These are phyloP conservation scores for Verasper variegatus DNA, from an alignment of 2,113 vertebrate species.

Conservation along the genomic window DNA sequence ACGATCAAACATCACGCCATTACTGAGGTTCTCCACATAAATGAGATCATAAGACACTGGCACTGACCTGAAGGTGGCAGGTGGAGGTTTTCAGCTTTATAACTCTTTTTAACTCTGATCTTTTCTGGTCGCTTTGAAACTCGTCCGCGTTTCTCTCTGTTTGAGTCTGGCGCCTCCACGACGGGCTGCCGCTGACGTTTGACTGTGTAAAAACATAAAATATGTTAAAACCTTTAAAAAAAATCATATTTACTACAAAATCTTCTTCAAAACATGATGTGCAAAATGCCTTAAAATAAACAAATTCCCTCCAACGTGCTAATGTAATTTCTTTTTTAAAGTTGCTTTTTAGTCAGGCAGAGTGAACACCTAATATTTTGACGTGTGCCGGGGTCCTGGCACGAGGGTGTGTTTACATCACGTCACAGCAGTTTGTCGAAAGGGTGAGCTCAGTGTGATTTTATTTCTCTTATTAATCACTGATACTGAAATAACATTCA, in stretches of 20 bases:
- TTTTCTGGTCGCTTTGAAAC: not conserved
- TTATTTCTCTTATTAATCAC: conserved; percentile 24
- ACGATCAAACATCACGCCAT: not conserved
- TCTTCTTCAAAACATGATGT: accelerated
- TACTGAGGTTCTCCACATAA: not conserved
- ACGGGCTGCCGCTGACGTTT: conserved; percentile 15
- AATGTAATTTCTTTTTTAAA: not conserved
- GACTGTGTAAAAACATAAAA: conserved; percentile 2
- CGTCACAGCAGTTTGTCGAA: conserved; percentile 60
- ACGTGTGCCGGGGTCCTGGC: conserved; percentile 49
- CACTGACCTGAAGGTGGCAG: conserved; percentile 3
- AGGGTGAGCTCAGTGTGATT: conserved; percentile 53
- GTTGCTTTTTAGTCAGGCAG: conserved; percentile 23
- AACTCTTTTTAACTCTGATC: not conserved
- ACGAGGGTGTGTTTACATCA: conserved; percentile 71
- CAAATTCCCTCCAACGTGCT: accelerated
- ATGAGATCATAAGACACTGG: not conserved
- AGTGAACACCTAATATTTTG: conserved; percentile 44
- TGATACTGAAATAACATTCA: not conserved
- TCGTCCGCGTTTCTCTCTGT: not conserved
- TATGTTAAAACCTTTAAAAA: accelerated
- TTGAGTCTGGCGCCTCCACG: conserved; percentile 66
- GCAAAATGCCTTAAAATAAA: accelerated
- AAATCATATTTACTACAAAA: accelerated
- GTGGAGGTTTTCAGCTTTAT: not conserved